Evolutionary conservation across 2,888 invertebrate species (phyloP), one percentile per base, ranked within the genome.

Genomic region (Cephus spinipes): DNA sequence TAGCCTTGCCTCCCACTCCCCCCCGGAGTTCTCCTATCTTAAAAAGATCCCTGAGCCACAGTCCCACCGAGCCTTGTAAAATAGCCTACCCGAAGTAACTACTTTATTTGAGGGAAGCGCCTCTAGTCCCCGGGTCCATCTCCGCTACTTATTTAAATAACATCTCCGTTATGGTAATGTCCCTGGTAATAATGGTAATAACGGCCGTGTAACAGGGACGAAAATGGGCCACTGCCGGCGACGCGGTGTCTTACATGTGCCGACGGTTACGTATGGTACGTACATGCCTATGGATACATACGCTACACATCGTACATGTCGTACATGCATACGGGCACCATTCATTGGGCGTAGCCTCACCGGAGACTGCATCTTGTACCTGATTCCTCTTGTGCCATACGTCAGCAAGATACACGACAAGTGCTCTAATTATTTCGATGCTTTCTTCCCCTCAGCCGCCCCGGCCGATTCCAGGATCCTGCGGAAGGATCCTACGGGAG

Each of bases 171-270:
- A 85, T 84, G 87, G 85, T 85, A 87, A 87, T 87, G 84, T 76
- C 76, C 73, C 74, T 74, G 83, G 84, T 85, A 87, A 87, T 88
- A 86, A 86, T 85, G 85, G 83, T 84, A 85, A 87, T 87, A 88
- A 87, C 85, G 85, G 83, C 79, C 86, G 81, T 83, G 85, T 80
- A 84, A 85, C 81, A 83, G 82, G 82, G 79, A 83, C 83, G 86
- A 87, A 89, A 89, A 89, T 87, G 87, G 87, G 84, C 86, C 88
- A 87, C 83, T 82, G 84, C 79, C 81, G 80, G 71, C 73, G 73
- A 33, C 73, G 73, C 73, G 73, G 34, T 69, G 74, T 75, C 75
- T 69, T 76, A 73, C 55, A 71, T 69, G 73, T 80, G 75, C 79
- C 79, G 79, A 77, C 77, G 77, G 77, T 77, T 81, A 75, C 80